These are phyloP conservation scores for Peucedramus taeniatus DNA, from an alignment of 2,113 vertebrate genomes.

Conservation along the genomic window DNA sequence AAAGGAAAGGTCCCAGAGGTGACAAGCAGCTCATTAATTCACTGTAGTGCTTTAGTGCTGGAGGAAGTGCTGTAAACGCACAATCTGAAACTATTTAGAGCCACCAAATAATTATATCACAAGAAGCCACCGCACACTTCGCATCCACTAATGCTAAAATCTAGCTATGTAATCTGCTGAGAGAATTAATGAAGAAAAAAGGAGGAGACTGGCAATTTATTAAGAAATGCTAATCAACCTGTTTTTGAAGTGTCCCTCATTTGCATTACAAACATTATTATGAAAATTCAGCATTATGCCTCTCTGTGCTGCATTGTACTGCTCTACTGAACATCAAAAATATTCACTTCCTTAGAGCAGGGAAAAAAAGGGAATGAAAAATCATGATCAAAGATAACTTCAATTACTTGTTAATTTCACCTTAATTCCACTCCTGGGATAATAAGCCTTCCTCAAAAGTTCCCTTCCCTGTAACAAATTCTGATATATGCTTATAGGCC, in stretches of 20 bases:
- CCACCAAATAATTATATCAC: conserved; percentile 71
- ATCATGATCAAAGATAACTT: conserved; percentile 78
- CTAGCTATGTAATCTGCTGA: conserved; percentile 66
- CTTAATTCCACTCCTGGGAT: conserved; percentile 78
- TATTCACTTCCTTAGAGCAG: conserved; percentile 63
- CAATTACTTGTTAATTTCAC: conserved; percentile 78
- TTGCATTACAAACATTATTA: conserved; percentile 89
- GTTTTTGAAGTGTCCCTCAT: conserved; percentile 84
- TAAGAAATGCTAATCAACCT: conserved; percentile 85
- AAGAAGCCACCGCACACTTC: conserved; percentile 67
- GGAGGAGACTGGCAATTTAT: conserved; percentile 70
- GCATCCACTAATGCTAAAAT: conserved; percentile 58
- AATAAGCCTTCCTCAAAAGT: conserved; percentile 62
- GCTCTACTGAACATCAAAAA: conserved; percentile 73
- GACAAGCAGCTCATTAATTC: conserved; percentile 75
- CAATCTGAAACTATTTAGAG: conserved; percentile 71
- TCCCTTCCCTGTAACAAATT: conserved; percentile 69
- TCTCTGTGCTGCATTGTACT: conserved; percentile 67
- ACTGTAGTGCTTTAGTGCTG: conserved; percentile 54
- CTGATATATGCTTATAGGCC: conserved; percentile 67
- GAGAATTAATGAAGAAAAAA: conserved; percentile 71
- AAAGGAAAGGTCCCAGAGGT: conserved; percentile 70
- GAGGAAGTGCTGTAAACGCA: conserved; percentile 72
- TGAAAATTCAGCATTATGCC: conserved; percentile 74
- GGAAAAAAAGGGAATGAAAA: conserved; percentile 62